Percentiles rank a stretch among this genome's conserved stretches.
These are phyloP conservation scores for Porites rus DNA, from an alignment of 92 coral and sea anemone genomes.

Conservation along the genomic window DNA sequence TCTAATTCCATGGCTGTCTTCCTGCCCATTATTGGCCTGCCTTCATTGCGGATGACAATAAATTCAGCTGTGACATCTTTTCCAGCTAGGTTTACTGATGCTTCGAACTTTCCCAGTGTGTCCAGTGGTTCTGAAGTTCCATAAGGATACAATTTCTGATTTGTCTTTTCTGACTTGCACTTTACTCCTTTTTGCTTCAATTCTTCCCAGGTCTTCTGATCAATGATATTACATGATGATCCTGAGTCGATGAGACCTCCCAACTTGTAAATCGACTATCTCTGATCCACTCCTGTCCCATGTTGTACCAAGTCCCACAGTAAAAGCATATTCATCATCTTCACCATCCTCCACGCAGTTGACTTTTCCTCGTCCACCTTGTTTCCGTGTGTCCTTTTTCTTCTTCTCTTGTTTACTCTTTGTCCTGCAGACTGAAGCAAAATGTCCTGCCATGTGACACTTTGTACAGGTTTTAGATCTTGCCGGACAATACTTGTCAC, in stretches of 20 bases:
- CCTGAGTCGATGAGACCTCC: conserved; percentile 58
- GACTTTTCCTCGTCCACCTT: conserved; percentile 29
- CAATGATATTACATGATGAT: conserved; percentile 47
- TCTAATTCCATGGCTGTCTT: conserved; percentile 51
- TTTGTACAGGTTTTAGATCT: conserved; percentile 36
- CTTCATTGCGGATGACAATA: conserved; percentile 44
- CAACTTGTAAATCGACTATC: conserved; percentile 39
- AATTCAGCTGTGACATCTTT: conserved; percentile 32
- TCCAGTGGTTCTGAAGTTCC: conserved; percentile 53
- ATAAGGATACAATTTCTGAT: background rate
- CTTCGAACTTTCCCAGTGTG: conserved; percentile 43
- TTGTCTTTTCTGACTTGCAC: background rate
- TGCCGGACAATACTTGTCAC: too few species aligned
- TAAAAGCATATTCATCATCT: conserved; percentile 47
- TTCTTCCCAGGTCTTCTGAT: conserved; percentile 32
- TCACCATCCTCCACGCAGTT: background rate
- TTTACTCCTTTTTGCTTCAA: conserved; percentile 49
- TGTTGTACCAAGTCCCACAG: background rate
- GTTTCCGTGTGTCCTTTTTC: conserved; percentile 3
- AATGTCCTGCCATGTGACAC: conserved; percentile 42
- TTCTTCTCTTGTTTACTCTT: conserved; percentile 10
- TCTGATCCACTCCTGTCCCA: conserved; percentile 20
- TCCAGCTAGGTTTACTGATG: conserved; percentile 17
- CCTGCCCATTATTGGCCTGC: conserved; percentile 49
- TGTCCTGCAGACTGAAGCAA: conserved; percentile 34